Conservation (phyloP, 1,140 invertebrate species). For the Drosophila ohnishii region DNA sequence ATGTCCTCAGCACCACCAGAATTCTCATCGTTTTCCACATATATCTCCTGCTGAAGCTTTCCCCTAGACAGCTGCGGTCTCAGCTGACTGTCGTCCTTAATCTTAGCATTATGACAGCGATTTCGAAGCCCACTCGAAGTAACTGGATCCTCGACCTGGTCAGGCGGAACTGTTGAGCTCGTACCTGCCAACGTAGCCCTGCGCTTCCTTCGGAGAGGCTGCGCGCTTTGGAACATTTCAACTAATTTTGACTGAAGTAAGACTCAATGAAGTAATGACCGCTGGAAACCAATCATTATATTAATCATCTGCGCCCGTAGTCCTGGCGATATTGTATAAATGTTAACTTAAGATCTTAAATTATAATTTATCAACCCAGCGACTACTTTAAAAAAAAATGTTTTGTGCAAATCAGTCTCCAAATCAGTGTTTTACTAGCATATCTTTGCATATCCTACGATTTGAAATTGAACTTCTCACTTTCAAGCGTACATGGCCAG, state of each 20-base stretch:
- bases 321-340: neutral
- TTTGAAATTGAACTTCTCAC: too few species aligned
- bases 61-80: neutral
- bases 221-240: constrained; percentile 28
- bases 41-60: neutral
- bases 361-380: too few species aligned
- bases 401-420: too few species aligned
- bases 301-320: neutral
- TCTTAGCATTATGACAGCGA: constrained; percentile 16
- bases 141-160: constrained; percentile 1
- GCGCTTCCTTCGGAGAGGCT: constrained; percentile 8
- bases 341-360: neutral
- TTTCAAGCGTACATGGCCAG: too few species aligned
- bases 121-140: constrained; percentile 47
- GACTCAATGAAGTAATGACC: constrained; percentile 39
- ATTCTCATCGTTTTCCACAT: neutral
- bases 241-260: constrained; percentile 42
- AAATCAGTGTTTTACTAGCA: too few species aligned
- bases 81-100: neutral
- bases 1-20: neutral
- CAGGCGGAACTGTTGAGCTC: neutral
- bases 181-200: neutral
- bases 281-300: neutral
- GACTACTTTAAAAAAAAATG: too few species aligned
- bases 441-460: too few species aligned